Percentiles rank a stretch among this genome's conserved stretches.
Conservation (phyloP, 2,888 invertebrate genomes). For the Eupelmus urozonus region DNA sequence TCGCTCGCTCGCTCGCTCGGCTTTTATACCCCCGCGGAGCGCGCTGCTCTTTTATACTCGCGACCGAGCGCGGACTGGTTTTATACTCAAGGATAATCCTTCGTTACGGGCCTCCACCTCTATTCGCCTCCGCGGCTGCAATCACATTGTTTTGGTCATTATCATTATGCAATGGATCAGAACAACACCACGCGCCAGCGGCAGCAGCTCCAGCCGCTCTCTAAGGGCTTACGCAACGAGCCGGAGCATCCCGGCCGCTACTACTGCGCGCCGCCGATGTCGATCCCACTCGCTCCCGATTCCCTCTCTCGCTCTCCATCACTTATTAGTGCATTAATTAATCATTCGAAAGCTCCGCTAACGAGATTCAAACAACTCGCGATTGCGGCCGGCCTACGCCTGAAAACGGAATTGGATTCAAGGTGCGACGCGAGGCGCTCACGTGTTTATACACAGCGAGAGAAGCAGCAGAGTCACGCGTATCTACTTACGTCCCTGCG, state of each 20-base stretch:
- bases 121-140: not conserved
- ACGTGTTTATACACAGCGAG: too few relatives aligned
- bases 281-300: conserved; percentile 7
- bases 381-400: not conserved
- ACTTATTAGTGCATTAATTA: conserved; percentile 37
- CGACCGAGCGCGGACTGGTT: conserved; percentile 5
- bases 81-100: conserved; percentile 36
- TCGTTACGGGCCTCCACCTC: not conserved
- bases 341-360: conserved; percentile 28
- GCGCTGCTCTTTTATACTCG: conserved; percentile 5
- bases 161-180: conserved; percentile 29
- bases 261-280: too few relatives aligned
- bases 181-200: not conserved
- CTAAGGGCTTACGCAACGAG: conserved; percentile 1
- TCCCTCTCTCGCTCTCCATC: not conserved
- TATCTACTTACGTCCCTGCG: not conserved
- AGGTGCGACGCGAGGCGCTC: conserved; percentile 8
- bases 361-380: conserved; percentile 19
- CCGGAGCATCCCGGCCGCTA: too few relatives aligned
- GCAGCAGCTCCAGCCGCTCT: not conserved
- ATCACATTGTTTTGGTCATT: conserved; percentile 24
- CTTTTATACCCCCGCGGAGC: not conserved
- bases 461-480: too few relatives aligned
- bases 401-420: conserved; percentile 7
- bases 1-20: too few relatives aligned